Conservation (phyloP, 1,140 invertebrate genomes). For the Cherax destructor region DNA sequence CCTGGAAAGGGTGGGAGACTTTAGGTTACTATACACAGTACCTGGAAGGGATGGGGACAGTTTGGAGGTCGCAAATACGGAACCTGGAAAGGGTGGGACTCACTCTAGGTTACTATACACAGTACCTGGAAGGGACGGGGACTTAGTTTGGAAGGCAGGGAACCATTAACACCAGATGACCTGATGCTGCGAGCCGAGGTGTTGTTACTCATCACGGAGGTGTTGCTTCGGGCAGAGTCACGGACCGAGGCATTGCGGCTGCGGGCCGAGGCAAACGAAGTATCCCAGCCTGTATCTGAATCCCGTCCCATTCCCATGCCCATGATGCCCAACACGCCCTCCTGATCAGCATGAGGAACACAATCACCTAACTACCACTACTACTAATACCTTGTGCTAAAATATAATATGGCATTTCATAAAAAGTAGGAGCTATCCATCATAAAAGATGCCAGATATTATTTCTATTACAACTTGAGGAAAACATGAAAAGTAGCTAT, state of each 20-base stretch:
- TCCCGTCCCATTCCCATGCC: constrained; percentile 20
- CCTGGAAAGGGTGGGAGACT: neutral
- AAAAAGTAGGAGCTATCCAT: neutral
- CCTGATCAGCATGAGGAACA: constrained; percentile 13
- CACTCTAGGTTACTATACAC: neutral
- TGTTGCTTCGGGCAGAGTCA: constrained; percentile 43
- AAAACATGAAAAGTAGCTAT: too few relatives aligned
- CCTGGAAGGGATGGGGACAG: neutral
- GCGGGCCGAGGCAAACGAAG: constrained; percentile 33
- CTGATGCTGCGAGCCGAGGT: constrained; percentile 54
- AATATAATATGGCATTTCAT: neutral
- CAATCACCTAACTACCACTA: constrained; percentile 13
- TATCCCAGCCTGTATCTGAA: constrained; percentile 48
- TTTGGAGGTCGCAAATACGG: neutral
- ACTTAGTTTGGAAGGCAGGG: constrained; percentile 54
- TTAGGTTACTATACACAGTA: neutral
- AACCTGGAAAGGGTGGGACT: neutral
- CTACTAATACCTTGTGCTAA: neutral
- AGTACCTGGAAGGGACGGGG: constrained; percentile 50
- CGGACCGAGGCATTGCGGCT: constrained; percentile 53
- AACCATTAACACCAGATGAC: constrained; percentile 50
- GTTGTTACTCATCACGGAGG: constrained; percentile 42
- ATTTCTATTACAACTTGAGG: neutral
- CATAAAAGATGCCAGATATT: neutral
- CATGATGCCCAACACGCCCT: constrained; percentile 33